Conservation (phyloP, 1,140 invertebrate genomes). For the Calephelis virginiensis region DNA sequence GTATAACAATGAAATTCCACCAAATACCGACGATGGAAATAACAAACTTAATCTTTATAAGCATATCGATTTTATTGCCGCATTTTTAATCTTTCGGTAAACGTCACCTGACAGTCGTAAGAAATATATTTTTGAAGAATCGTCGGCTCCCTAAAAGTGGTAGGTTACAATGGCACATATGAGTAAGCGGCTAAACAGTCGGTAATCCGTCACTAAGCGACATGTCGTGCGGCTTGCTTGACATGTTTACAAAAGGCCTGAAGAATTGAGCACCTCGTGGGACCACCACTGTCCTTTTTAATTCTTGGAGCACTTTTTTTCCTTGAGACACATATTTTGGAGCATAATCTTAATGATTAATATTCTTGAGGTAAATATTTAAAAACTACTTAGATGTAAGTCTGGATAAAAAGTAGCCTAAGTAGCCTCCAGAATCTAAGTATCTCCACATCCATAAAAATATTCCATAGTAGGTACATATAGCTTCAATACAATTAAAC, state of each 20-base stretch:
- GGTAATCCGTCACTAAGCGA: slow-evolving; percentile 62
- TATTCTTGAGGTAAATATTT: not conserved
- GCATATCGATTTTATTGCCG: not conserved
- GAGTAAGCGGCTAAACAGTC: slow-evolving; percentile 54
- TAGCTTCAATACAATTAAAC: no score
- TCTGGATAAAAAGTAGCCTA: no score
- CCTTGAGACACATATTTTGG: not conserved
- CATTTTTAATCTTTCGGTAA: not conserved
- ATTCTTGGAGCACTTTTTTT: slow-evolving; percentile 1
- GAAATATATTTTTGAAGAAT: slow-evolving; percentile 7
- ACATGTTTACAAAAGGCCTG: slow-evolving; percentile 45
- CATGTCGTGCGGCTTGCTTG: slow-evolving; percentile 36
- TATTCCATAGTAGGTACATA: no score
- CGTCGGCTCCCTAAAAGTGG: slow-evolving; percentile 30
- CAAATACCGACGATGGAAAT: no score
- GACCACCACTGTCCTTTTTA: slow-evolving; percentile 23
- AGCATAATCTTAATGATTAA: not conserved
- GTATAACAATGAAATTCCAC: no score
- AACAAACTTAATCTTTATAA: no score
- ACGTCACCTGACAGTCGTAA: slow-evolving; percentile 10
- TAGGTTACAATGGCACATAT: slow-evolving; percentile 39
- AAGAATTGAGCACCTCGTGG: slow-evolving; percentile 25
- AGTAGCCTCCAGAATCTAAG: no score
- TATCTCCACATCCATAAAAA: no score
- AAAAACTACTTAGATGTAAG: not conserved